Evolutionary conservation across 2,797 vertebrate genomes (phyloP).

Genomic region (Menidia menidia): DNA sequence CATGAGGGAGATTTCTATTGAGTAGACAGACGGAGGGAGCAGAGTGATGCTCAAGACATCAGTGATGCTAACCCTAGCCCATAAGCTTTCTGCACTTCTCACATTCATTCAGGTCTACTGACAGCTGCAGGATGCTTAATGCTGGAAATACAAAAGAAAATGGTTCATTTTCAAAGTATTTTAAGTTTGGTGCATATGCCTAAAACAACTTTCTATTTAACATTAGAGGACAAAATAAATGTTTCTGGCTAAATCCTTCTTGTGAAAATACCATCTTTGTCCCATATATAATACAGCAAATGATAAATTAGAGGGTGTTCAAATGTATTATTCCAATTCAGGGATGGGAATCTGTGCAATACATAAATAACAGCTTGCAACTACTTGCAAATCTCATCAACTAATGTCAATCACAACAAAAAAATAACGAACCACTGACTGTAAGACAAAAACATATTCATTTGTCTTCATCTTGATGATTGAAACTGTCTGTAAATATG

Average conservation of each 20-base stretch:
- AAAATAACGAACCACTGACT: no score
- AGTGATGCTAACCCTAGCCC: conserved; percentile 28
- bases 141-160: conserved; percentile 7
- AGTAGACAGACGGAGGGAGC: conserved; percentile 72
- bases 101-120: conserved; percentile 15
- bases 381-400: no score
- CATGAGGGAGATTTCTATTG: conserved; percentile 75
- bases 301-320: not conserved
- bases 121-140: conserved; percentile 7
- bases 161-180: conserved; percentile 2
- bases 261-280: not conserved
- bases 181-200: conserved; percentile 2
- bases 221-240: not conserved
- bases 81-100: conserved; percentile 21
- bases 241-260: not conserved
- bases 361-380: no score
- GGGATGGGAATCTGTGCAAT: no score
- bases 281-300: not conserved
- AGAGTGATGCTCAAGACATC: conserved; percentile 54
- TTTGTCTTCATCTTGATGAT: no score
- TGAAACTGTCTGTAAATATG: no score
- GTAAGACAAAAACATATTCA: no score
- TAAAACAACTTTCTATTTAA: not conserved
- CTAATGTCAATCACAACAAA: no score
- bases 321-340: no score